A percentile compares a stretch with the other conserved stretches of the same genome.
Evolutionary conservation across 1,140 invertebrate genomes (phyloP).

Genomic region (Bombus breviceps): DNA sequence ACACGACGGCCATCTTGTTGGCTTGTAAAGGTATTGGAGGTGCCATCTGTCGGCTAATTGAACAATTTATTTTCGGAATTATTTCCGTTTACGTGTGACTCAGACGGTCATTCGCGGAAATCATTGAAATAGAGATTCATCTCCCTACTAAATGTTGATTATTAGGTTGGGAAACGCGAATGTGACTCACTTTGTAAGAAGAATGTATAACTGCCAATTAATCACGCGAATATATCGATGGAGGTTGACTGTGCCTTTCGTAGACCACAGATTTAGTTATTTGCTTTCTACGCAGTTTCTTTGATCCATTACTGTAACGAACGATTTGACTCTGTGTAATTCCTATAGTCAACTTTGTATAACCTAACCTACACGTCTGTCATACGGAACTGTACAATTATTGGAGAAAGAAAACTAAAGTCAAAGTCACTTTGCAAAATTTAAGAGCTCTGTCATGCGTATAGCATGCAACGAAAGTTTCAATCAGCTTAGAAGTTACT

Average conservation of each 20-base stretch:
- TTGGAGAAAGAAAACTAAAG: neutral
- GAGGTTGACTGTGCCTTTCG: neutral
- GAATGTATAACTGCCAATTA: neutral
- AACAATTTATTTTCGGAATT: constrained; percentile 29
- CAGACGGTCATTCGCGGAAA: constrained; percentile 30
- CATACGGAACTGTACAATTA: neutral
- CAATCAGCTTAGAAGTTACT: neutral
- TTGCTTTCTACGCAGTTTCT: neutral
- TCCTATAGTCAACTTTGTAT: neutral
- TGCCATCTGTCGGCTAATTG: constrained; percentile 49
- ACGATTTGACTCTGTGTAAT: neutral
- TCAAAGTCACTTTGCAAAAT: no score
- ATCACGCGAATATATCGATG: neutral
- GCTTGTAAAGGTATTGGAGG: neutral
- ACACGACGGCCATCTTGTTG: constrained; percentile 24
- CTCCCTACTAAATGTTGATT: constrained; percentile 23
- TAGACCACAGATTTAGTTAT: neutral
- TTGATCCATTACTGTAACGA: neutral
- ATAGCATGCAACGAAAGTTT: no score
- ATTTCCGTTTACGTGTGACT: constrained; percentile 45
- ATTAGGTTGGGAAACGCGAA: neutral
- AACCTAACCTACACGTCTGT: no score
- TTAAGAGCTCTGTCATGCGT: no score
- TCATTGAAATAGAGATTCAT: constrained; percentile 15
- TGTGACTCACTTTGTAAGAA: constrained; percentile 22